These are phyloP conservation scores for Cacoxenus indagator DNA, from an alignment of 2,888 invertebrate genomes.

Conservation along the genomic window DNA sequence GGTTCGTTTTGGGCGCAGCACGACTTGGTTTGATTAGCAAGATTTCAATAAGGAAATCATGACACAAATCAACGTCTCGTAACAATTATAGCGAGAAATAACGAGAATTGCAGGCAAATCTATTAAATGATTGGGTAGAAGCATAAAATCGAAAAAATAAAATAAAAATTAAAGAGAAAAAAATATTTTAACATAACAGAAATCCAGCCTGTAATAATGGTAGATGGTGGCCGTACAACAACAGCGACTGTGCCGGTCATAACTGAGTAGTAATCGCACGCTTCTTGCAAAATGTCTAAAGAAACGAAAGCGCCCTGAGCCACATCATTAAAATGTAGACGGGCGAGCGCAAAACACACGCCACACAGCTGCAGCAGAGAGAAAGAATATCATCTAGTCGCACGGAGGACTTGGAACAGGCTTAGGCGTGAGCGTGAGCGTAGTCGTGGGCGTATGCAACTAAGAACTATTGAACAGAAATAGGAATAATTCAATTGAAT, in stretches of 20 bases:
- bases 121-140: neutral
- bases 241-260: neutral
- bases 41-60: slow-evolving; percentile 22
- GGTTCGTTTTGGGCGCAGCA: too few species aligned
- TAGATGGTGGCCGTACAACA: too few species aligned
- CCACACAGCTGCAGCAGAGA: slow-evolving; percentile 49
- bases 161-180: neutral
- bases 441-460: neutral
- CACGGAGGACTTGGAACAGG: slow-evolving; percentile 17
- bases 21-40: slow-evolving; percentile 5
- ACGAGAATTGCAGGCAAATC: slow-evolving; percentile 7
- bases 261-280: neutral
- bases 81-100: slow-evolving; percentile 19
- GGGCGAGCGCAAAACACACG: slow-evolving; percentile 65
- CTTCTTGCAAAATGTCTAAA: slow-evolving; percentile 34
- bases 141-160: neutral
- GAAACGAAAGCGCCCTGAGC: slow-evolving; percentile 51
- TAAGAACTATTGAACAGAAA: slow-evolving; percentile 11
- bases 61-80: neutral
- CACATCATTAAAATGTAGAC: slow-evolving; percentile 69
- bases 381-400: slow-evolving; percentile 14
- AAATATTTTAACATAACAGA: slow-evolving; percentile 30
- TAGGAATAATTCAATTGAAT: slow-evolving; percentile 58
- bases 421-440: too few species aligned
- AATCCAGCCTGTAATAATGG: too few species aligned